These are phyloP conservation scores for Megaceryle alcyon DNA, from an alignment of 2,797 vertebrate genomes.

Conservation along the genomic window DNA sequence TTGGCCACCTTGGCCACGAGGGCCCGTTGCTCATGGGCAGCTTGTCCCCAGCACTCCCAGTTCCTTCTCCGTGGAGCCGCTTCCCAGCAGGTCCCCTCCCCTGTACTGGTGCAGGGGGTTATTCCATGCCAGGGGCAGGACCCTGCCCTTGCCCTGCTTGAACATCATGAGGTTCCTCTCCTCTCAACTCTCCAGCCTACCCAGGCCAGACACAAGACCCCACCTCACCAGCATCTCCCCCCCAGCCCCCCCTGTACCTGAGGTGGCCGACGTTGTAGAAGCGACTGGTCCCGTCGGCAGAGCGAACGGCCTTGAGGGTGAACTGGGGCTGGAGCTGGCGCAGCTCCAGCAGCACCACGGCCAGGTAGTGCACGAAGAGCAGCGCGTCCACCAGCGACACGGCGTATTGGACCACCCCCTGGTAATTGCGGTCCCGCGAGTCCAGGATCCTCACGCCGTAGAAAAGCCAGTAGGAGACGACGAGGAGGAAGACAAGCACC, in stretches of 20 bases:
- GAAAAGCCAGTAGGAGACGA: constrained; percentile 95
- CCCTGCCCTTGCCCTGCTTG: too few species aligned
- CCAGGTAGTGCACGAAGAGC: constrained; percentile 93
- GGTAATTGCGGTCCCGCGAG: constrained; percentile 86
- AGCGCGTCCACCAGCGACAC: constrained; percentile 91
- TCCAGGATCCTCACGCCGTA: constrained; percentile 92
- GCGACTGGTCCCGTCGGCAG: constrained; percentile 88
- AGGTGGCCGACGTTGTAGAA: constrained; percentile 93
- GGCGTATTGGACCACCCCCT: constrained; percentile 89
- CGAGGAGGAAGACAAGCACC: constrained; percentile 91
- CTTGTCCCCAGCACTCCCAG: too few species aligned
- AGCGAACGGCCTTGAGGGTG: constrained; percentile 91
- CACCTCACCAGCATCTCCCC: too few species aligned
- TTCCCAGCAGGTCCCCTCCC: too few species aligned
- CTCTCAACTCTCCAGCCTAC: too few species aligned
- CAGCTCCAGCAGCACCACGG: constrained; percentile 90
- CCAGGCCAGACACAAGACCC: too few species aligned
- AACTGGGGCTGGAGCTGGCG: constrained; percentile 92
- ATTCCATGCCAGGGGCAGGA: neutral
- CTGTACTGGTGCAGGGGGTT: neutral
- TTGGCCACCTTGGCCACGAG: too few species aligned
- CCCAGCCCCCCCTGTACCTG: constrained; percentile 75
- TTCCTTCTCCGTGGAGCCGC: too few species aligned
- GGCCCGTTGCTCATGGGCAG: too few species aligned
- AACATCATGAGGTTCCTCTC: neutral